Percentiles rank a stretch among this genome's conserved stretches.
These are phyloP conservation scores for Rhipidura dahli DNA, from an alignment of 2,113 vertebrate species.

Conservation along the genomic window DNA sequence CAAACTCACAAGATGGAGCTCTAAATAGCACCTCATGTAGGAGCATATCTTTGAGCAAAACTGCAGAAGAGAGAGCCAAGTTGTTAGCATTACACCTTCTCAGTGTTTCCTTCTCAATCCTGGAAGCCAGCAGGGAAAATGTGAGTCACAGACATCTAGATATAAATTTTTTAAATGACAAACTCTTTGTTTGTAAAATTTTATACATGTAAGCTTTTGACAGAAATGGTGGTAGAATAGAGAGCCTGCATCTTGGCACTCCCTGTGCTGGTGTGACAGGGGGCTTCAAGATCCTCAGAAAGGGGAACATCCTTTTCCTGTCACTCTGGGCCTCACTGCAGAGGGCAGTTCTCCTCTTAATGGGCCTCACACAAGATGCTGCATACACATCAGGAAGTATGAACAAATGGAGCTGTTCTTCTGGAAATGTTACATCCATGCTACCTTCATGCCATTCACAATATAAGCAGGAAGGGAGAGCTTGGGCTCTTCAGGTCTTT, in stretches of 20 bases:
- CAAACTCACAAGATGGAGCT: slow-evolving; percentile 6
- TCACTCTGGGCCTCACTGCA: neutral
- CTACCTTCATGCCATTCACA: neutral
- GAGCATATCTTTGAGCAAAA: neutral
- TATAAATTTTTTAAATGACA: slow-evolving; percentile 16
- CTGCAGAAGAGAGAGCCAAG: neutral
- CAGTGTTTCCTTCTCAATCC: slow-evolving; percentile 8
- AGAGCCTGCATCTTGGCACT: neutral
- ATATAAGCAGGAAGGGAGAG: neutral
- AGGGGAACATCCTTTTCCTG: neutral
- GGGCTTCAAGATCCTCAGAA: neutral
- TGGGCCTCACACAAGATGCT: neutral
- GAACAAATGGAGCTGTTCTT: neutral
- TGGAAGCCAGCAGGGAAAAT: slow-evolving; percentile 9
- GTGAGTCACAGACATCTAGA: slow-evolving; percentile 23
- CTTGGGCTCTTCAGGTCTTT: neutral
- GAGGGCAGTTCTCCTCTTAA: neutral
- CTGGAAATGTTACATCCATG: neutral
- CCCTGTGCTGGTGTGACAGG: neutral
- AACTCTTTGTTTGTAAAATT: neutral
- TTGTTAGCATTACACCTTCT: slow-evolving; percentile 19
- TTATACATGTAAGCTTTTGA: neutral
- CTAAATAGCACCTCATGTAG: neutral
- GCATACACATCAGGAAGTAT: neutral
- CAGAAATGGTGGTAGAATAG: neutral